phyloP scores from a whole-genome alignment of 2,113 vertebrate species.

The Beaufortia kweichowensis region DNA sequence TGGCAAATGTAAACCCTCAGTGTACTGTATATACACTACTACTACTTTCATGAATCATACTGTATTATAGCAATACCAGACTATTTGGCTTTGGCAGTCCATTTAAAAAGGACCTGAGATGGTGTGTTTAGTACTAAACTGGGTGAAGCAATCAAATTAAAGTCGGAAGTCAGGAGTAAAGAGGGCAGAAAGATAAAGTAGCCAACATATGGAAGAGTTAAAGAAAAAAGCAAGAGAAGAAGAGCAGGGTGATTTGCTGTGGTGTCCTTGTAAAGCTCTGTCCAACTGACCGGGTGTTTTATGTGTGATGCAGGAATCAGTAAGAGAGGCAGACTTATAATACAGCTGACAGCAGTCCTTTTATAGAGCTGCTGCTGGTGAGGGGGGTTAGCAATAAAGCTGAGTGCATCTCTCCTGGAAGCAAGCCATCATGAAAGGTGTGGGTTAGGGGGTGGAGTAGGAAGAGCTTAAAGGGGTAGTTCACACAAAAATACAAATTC shows the following conservation, averaged over 20 bases:
- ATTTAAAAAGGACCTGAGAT: slow-evolving; percentile 6
- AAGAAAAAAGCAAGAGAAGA: too few species aligned
- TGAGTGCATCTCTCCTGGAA: slow-evolving; percentile 74
- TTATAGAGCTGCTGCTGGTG: slow-evolving; percentile 63
- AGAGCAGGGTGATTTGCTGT: slow-evolving; percentile 62
- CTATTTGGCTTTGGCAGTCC: neutral
- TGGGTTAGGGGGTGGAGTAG: slow-evolving; percentile 27
- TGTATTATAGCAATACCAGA: neutral
- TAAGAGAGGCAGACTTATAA: slow-evolving; percentile 64
- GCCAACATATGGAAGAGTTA: neutral
- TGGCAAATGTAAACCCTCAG: neutral
- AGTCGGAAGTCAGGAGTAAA: neutral
- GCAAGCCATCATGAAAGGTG: slow-evolving; percentile 52
- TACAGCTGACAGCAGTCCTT: slow-evolving; percentile 75
- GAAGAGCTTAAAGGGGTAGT: slow-evolving; percentile 35
- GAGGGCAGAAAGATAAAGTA: neutral
- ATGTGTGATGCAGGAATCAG: slow-evolving; percentile 68
- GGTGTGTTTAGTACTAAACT: neutral
- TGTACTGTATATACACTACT: neutral
- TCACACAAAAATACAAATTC: neutral
- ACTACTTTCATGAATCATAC: too few species aligned
- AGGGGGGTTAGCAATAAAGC: slow-evolving; percentile 68
- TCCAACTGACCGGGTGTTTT: slow-evolving; percentile 69
- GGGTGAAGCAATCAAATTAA: neutral
- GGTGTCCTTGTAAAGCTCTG: slow-evolving; percentile 67